Evolutionary conservation across 2,888 invertebrate genomes (phyloP).

Genomic region (Glyphotaelius pellucidus): DNA sequence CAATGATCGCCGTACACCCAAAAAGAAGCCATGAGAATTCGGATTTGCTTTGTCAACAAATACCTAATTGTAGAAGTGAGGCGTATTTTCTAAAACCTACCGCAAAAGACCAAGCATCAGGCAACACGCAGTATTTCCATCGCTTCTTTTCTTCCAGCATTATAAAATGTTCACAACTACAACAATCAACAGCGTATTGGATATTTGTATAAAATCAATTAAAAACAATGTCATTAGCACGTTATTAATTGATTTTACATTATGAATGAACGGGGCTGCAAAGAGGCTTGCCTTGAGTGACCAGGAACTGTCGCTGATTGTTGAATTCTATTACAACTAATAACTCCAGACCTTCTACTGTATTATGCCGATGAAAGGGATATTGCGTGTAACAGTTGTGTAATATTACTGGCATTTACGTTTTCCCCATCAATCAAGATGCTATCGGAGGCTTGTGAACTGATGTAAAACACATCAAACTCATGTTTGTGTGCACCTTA

Average conservation of each 20-base stretch:
- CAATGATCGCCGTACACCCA: too few relatives aligned
- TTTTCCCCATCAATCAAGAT: conserved; percentile 40
- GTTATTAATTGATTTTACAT: background rate
- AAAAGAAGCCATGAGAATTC: too few relatives aligned
- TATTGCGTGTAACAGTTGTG: conserved; percentile 29
- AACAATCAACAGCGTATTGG: background rate
- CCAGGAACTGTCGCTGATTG: background rate
- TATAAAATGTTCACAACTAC: background rate
- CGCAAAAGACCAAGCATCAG: background rate
- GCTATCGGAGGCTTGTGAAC: conserved; percentile 6
- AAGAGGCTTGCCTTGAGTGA: background rate
- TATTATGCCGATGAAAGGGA: background rate
- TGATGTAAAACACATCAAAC: conserved; percentile 29
- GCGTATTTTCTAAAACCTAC: background rate
- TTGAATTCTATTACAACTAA: background rate
- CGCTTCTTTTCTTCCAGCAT: background rate
- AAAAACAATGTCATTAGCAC: background rate
- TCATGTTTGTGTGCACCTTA: conserved; percentile 14
- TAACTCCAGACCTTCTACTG: background rate
- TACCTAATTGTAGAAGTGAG: too few relatives aligned
- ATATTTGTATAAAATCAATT: background rate
- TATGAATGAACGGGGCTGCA: background rate
- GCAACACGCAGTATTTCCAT: background rate
- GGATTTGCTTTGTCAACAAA: too few relatives aligned
- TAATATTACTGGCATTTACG: background rate